Percentiles rank a stretch among this genome's conserved stretches.
Evolutionary conservation across 2,888 invertebrate species (phyloP).

Genomic region (Thysanoteuthis rhombus): DNA sequence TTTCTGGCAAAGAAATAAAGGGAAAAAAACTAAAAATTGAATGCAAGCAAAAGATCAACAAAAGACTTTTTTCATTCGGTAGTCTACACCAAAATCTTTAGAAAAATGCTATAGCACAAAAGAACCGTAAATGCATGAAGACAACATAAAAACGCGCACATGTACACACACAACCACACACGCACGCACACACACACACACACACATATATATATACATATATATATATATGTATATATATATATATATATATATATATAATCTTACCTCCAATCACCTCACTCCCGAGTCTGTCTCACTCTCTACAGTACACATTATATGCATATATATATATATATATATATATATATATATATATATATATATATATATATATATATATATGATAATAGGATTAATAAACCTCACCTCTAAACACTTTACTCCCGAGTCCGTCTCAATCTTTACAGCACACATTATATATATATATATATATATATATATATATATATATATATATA

Average conservation of each 20-base stretch:
- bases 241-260: neutral
- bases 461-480: neutral
- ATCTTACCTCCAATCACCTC: too few relatives aligned
- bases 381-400: too few relatives aligned
- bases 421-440: too few relatives aligned
- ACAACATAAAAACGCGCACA: neutral
- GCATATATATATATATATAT: neutral
- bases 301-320: too few relatives aligned
- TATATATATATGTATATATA: too few relatives aligned
- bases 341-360: neutral
- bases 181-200: neutral
- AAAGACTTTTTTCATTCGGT: neutral
- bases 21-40: neutral
- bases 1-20: neutral
- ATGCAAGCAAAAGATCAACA: neutral
- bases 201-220: neutral
- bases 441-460: too few relatives aligned
- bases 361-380: neutral
- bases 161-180: neutral
- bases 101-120: neutral
- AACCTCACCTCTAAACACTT: too few relatives aligned
- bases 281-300: too few relatives aligned
- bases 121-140: neutral
- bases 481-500: neutral
- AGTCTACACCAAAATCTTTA: neutral